Percentiles rank a stretch among this genome's conserved stretches.
These are phyloP conservation scores for Lepidurus apus DNA, from an alignment of 1,140 invertebrate species.

Conservation along the genomic window DNA sequence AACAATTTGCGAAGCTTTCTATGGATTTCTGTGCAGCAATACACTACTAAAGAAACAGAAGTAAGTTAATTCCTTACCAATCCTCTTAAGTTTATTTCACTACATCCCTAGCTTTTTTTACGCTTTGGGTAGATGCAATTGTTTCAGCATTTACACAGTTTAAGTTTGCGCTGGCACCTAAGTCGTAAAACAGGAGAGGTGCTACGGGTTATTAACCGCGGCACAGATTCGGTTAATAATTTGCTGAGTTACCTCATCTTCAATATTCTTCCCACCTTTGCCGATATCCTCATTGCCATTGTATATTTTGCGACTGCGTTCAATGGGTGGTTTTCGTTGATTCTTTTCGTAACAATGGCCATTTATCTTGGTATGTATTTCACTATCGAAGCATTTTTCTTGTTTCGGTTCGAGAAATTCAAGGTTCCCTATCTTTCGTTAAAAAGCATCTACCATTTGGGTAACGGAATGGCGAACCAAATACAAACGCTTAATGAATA, in stretches of 20 bases:
- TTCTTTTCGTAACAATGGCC: conserved; percentile 86
- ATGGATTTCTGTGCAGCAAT: conserved; percentile 94
- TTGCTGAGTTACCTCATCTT: conserved; percentile 83
- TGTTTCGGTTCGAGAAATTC: background rate
- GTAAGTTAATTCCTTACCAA: conserved; percentile 45
- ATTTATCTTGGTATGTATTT: conserved; percentile 77
- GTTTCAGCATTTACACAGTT: conserved; percentile 76
- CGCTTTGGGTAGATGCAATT: conserved; percentile 58
- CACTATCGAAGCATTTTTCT: conserved; percentile 14
- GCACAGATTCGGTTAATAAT: conserved; percentile 90
- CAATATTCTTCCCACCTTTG: conserved; percentile 81
- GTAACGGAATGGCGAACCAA: conserved; percentile 96
- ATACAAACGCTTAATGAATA: conserved; percentile 85
- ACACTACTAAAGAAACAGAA: conserved; percentile 85
- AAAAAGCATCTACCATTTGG: conserved; percentile 68
- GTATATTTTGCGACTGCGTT: conserved; percentile 81
- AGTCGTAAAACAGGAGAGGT: conserved; percentile 92
- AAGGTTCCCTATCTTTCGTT: conserved; percentile 38
- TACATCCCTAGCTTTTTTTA: conserved; percentile 23
- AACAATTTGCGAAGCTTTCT: conserved; percentile 85
- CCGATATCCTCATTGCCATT: conserved; percentile 89
- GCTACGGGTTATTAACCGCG: conserved; percentile 86
- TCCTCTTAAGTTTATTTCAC: background rate
- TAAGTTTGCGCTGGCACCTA: conserved; percentile 85
- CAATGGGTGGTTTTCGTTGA: conserved; percentile 88